phyloP scores from a whole-genome alignment of 2,113 vertebrate species.

The Peromyscus leucopus region DNA sequence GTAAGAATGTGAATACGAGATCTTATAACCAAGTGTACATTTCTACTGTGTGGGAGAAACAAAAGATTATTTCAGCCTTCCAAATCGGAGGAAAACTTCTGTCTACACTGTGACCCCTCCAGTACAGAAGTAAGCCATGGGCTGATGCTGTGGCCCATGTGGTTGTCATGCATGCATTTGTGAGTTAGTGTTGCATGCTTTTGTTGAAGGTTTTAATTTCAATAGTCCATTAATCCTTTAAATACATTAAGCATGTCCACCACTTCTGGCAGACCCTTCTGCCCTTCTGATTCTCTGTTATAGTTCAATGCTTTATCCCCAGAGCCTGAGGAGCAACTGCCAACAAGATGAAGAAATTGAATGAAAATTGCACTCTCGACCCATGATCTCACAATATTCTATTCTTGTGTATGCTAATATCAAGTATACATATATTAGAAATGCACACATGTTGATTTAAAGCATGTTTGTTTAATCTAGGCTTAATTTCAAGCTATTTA shows the following conservation, averaged over 20 bases:
- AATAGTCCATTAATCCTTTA: conserved; percentile 80
- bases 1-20: neutral
- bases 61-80: conserved; percentile 22
- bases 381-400: neutral
- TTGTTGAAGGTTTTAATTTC: conserved; percentile 78
- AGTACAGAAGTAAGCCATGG: conserved; percentile 3
- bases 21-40: conserved; percentile 12
- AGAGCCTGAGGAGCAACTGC: neutral
- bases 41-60: conserved; percentile 60
- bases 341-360: conserved; percentile 41
- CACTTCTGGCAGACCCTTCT: conserved; percentile 63
- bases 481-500: neutral
- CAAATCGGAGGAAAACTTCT: neutral
- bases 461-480: neutral
- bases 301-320: neutral
- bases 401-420: neutral
- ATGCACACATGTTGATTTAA: neutral
- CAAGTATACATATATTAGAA: neutral
- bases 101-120: neutral
- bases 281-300: neutral
- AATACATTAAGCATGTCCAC: conserved; percentile 80
- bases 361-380: conserved; percentile 51
- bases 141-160: neutral
- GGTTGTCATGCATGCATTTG: neutral
- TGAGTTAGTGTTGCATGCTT: conserved; percentile 31